These are phyloP conservation scores for Coronaproctus castanopsis DNA, from an alignment of 2,888 invertebrate genomes.

Conservation along the genomic window DNA sequence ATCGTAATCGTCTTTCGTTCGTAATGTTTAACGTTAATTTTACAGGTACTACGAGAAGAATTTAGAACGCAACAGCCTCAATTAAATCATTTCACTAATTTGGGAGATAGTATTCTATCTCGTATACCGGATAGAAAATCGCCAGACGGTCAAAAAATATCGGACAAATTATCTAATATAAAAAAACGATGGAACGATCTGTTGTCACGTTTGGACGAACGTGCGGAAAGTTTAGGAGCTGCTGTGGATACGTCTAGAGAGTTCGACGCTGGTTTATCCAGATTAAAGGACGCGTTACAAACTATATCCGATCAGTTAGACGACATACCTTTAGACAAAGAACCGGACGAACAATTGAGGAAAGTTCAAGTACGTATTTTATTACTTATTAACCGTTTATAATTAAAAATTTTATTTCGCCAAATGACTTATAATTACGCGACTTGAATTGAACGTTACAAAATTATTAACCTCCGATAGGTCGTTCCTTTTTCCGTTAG, in stretches of 20 bases:
- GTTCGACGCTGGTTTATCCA: slow-evolving; percentile 69
- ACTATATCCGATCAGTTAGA: slow-evolving; percentile 73
- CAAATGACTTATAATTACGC: no score
- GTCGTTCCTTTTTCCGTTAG: no score
- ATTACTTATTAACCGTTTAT: no score
- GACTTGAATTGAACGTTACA: no score
- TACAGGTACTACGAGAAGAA: slow-evolving; percentile 80
- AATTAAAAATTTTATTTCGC: no score
- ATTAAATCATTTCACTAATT: slow-evolving; percentile 59
- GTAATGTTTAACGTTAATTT: no score
- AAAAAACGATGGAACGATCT: slow-evolving; percentile 37
- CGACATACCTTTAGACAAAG: slow-evolving; percentile 53
- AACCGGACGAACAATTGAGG: slow-evolving; percentile 66
- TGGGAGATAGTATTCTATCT: slow-evolving; percentile 52
- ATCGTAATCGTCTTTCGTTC: no score
- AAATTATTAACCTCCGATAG: no score
- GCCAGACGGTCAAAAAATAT: slow-evolving; percentile 42
- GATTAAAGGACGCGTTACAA: slow-evolving; percentile 68
- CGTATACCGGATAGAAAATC: slow-evolving; percentile 31
- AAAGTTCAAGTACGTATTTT: slow-evolving; percentile 63
- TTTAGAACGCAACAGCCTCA: slow-evolving; percentile 82
- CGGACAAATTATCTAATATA: slow-evolving; percentile 48
- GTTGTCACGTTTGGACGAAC: slow-evolving; percentile 52
- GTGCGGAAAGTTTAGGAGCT: slow-evolving; percentile 72
- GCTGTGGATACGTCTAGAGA: slow-evolving; percentile 83